Evolutionary conservation across 2,888 invertebrate species (phyloP), one percentile per base, ranked within the genome.

Genomic region (Eledona agricola): DNA sequence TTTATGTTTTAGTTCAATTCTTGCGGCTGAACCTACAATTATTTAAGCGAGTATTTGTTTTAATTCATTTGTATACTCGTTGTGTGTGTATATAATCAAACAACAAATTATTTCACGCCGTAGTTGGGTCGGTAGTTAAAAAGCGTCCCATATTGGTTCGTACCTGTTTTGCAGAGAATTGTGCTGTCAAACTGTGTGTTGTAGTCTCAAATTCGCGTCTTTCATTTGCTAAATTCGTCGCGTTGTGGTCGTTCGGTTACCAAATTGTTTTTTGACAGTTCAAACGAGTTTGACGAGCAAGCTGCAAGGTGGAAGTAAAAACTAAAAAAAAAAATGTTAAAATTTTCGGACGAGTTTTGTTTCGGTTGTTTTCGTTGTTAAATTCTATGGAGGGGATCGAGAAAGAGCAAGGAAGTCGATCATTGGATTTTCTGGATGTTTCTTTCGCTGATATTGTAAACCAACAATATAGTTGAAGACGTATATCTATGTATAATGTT

Each of bases 401-500:
- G n/a, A 43, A 22, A 35, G 6, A 38, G 40, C 31, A 43, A 50
- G 35, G 37, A 57, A 29, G 42, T 29, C 38, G 28, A 23, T 49
- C 40, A 38, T 20, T 29, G n/a, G n/a, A 20, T 43, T 42, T 45
- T 25, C 43, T 12, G 19, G 9, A 7, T 5, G 16, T 52, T 53
- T 47, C 20, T 50, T 54, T 54, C 26, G 37, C 49, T 43, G 37
- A 34, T 29, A 49, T 37, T 50, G 35, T 55, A 49, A 45, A 7
- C 46, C 32, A 38, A 55, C 49, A 42, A 42, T 49, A 53, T 51
- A 55, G 43, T 47, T 40, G 45, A 53, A 53, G 15, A 32, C 42
- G 45, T 53, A 31, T 52, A 47, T 53, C 40, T 53, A 38, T 55
- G 55, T 57, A 57, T 51, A 47, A 53, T 34, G 47, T 43, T 64